Conservation (phyloP, 1,140 invertebrate species). For the Zaprionus africanus region DNA sequence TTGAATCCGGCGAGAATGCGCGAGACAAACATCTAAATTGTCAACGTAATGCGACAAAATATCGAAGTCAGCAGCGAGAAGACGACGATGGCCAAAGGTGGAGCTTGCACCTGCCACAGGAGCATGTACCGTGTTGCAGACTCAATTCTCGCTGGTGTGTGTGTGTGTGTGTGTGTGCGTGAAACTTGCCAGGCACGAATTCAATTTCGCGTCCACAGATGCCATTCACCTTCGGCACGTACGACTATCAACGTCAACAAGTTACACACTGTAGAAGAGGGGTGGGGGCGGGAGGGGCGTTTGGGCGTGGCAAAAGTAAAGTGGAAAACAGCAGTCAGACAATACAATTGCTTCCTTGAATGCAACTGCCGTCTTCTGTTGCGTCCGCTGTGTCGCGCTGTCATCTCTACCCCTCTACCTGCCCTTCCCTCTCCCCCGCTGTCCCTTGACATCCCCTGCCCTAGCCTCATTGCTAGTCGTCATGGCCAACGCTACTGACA, state of each 20-base stretch:
- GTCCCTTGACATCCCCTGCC: not conserved
- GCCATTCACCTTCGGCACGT: conserved; percentile 82
- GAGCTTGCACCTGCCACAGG: conserved; percentile 16
- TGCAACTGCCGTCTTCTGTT: conserved; percentile 49
- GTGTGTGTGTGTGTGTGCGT: conserved; percentile 28
- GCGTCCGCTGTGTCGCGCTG: conserved; percentile 30
- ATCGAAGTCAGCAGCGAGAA: conserved; percentile 69
- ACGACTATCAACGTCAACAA: conserved; percentile 82
- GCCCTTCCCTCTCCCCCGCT: not conserved
- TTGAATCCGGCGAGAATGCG: conserved; percentile 76
- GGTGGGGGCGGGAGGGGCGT: not conserved
- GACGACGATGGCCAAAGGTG: not conserved
- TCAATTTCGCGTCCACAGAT: conserved; percentile 83
- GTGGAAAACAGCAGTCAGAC: conserved; percentile 82
- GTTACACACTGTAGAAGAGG: conserved; percentile 57
- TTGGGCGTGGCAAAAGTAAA: conserved; percentile 68
- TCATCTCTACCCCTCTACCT: conserved; percentile 45
- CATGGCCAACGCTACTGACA: conserved; percentile 67
- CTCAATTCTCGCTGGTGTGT: not conserved
- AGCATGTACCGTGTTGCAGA: conserved; percentile 3
- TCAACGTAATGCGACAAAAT: conserved; percentile 83
- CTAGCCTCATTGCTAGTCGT: conserved; percentile 35
- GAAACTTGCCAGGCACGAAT: conserved; percentile 76
- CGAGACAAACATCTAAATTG: conserved; percentile 83
- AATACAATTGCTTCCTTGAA: conserved; percentile 82